phyloP scores from a whole-genome alignment of 2,888 invertebrate genomes.

The Allophyes oxyacanthae region DNA sequence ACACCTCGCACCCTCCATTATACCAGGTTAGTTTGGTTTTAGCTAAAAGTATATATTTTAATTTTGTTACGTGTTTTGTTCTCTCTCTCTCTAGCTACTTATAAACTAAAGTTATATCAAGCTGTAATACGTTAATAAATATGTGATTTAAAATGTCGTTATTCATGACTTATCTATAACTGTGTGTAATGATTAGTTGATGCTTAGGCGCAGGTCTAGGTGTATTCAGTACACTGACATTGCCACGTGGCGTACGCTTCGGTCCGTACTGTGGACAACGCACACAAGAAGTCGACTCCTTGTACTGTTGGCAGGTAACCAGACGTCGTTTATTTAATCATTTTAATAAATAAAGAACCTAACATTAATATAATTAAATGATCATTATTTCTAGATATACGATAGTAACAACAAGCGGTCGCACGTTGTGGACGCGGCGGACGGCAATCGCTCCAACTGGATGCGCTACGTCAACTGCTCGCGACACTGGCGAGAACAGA shows the following conservation, averaged over 20 bases:
- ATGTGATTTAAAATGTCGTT: too few species aligned
- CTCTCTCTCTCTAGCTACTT: too few species aligned
- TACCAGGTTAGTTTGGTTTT: conserved; percentile 68
- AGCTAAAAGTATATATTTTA: not conserved
- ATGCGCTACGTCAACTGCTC: conserved; percentile 90
- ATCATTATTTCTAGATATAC: conserved; percentile 34
- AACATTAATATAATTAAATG: conserved; percentile 1
- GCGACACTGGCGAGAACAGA: conserved; percentile 85
- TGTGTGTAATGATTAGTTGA: too few species aligned
- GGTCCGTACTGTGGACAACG: conserved; percentile 76
- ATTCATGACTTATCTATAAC: too few species aligned
- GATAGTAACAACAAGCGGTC: conserved; percentile 25
- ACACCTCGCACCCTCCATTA: conserved; percentile 75
- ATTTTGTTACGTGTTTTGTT: too few species aligned
- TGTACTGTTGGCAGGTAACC: conserved; percentile 84
- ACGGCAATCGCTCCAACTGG: conserved; percentile 85
- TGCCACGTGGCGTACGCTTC: conserved; percentile 78
- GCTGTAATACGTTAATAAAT: too few species aligned
- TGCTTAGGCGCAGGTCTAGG: conserved; percentile 76
- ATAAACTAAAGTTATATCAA: too few species aligned
- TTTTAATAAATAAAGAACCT: too few species aligned
- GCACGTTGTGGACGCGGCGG: conserved; percentile 78
- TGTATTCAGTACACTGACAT: conserved; percentile 72
- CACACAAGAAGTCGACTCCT: conserved; percentile 58
- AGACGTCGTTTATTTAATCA: too few species aligned